Evolutionary conservation across 2,113 vertebrate species (phyloP), one percentile per base, ranked within the genome.

Genomic region (Alligator mississippiensis): DNA sequence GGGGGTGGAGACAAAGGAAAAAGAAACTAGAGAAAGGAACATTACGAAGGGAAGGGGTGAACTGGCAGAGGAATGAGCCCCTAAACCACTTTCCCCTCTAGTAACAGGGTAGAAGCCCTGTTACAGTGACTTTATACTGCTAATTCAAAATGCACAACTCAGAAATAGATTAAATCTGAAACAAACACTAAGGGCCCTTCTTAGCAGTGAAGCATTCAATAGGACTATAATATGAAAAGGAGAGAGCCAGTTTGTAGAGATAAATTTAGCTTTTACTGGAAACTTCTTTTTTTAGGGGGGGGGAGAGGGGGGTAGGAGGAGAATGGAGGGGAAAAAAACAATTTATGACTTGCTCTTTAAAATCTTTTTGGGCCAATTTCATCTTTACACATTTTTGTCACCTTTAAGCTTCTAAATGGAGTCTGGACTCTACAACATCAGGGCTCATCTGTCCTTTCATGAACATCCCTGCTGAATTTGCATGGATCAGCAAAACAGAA

Each of bases 211-310:
- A 93, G 81, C 78, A 28, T 76, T 82, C 28, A 82, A 77, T 60
- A 47, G 58, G 8, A 13, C 63, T 11, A 87, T 58, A 82, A 19
- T 22, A 27, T 82, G 59, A 59, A 94, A 88, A 87, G 30, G 81
- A 25, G n/a, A 25, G 79, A 93, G 92, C 78, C 89, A 89, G 89
- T 81, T 96, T 90, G 80, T 85, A 34, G 93, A 94, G 93, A 87
- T 89, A 95, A 96, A 96, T 95, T 96, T 95, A 95, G 89, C 87
- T 96, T 92, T 96, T 94, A 94, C 94, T 96, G 93, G 95, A 96
- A 97, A 96, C 92, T 57, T 82, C n/a, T 90, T 91, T 62, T 75
- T 82, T 74, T 64, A 76, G 81, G 75, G 86, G 87, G 62, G 70
- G 60, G 72, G n/a, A 74, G 90, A 87, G 70, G 80, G 90, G 89